phyloP scores from a whole-genome alignment of 2,888 invertebrate species.

The Glyphotaelius pellucidus region DNA sequence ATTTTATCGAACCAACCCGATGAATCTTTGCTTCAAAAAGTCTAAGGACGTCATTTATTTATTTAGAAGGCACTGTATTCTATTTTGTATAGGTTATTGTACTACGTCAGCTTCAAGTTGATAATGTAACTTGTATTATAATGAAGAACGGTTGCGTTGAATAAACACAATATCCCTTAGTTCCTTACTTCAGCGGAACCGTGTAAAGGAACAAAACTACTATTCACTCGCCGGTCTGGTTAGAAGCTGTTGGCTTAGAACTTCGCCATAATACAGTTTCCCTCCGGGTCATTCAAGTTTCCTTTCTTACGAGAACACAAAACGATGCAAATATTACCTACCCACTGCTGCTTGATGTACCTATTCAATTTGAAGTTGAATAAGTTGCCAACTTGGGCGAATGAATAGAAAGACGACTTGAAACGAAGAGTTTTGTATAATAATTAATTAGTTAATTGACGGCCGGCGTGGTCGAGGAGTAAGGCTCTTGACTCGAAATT shows the following conservation, averaged over 20 bases:
- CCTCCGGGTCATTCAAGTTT: conserved; percentile 19
- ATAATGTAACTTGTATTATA: not conserved
- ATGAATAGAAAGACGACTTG: not conserved
- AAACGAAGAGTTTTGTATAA: not conserved
- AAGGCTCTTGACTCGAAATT: no score
- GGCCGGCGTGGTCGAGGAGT: no score
- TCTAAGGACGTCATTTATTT: no score
- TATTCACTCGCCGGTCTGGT: not conserved
- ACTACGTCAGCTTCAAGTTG: not conserved
- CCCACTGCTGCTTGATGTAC: not conserved
- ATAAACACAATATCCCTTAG: conserved; percentile 1
- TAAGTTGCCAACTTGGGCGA: not conserved
- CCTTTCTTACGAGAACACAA: not conserved
- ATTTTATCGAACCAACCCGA: no score
- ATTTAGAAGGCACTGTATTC: not conserved
- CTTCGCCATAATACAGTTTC: conserved; percentile 16
- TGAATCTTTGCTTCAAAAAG: no score
- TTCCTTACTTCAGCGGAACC: not conserved
- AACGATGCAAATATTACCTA: conserved; percentile 19
- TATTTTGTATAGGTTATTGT: not conserved
- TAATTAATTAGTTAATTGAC: no score
- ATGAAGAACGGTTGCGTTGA: not conserved
- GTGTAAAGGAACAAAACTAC: not conserved
- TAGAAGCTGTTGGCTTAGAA: not conserved
- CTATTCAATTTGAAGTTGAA: not conserved